Evolutionary conservation across 2,113 vertebrate genomes (phyloP).

Genomic region (Chionodraco myersi): DNA sequence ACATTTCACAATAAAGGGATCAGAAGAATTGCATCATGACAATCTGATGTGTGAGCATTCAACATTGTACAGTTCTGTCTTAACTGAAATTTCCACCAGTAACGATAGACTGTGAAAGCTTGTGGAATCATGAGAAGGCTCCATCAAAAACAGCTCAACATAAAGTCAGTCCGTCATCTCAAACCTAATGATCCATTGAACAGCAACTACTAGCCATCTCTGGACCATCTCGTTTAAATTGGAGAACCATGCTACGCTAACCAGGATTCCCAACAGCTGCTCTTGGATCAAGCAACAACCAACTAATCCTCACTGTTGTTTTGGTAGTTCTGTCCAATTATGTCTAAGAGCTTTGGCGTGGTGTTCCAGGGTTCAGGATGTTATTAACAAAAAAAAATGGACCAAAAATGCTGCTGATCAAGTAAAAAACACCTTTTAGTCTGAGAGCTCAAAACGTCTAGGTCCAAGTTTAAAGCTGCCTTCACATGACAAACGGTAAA

Average conservation of each 20-base stretch:
- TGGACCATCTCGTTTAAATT: not conserved
- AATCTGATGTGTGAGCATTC: slow-evolving; percentile 66
- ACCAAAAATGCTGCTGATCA: not conserved
- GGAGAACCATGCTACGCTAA: not conserved
- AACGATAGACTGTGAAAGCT: not conserved
- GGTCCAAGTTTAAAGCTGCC: not conserved
- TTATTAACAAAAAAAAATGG: not conserved
- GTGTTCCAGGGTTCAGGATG: not conserved
- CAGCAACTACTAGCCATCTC: not conserved
- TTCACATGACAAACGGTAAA: too few species aligned
- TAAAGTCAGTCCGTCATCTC: not conserved
- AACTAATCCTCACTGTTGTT: not conserved
- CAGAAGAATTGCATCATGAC: slow-evolving; percentile 52
- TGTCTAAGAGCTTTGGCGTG: too few species aligned
- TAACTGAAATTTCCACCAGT: not conserved
- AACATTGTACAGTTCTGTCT: slow-evolving; percentile 2
- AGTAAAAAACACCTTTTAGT: not conserved
- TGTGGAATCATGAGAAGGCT: not conserved
- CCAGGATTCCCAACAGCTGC: not conserved
- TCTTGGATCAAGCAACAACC: not conserved
- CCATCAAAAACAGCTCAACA: not conserved
- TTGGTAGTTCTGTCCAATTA: not conserved
- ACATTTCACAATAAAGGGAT: slow-evolving; percentile 71
- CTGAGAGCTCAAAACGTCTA: not conserved
- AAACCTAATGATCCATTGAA: not conserved